Percentiles rank a stretch among this genome's conserved stretches.
Evolutionary conservation across 2,113 vertebrate genomes (phyloP).

Genomic region (Trogon melanurus): DNA sequence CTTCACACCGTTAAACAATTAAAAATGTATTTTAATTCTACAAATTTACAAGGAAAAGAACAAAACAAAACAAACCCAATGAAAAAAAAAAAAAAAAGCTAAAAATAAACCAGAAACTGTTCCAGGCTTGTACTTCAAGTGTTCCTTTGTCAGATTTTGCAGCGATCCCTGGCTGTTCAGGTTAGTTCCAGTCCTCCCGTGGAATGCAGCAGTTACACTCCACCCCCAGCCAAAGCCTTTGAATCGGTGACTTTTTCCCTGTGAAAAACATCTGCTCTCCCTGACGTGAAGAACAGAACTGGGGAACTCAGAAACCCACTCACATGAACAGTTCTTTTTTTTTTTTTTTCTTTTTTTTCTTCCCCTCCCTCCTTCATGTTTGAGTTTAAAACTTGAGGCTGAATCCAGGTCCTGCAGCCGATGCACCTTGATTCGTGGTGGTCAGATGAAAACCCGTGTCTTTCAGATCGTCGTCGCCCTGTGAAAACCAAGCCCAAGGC

Average conservation of each 20-base stretch:
- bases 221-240: slow-evolving; percentile 27
- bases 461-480: slow-evolving; percentile 95
- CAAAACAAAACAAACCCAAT: not conserved
- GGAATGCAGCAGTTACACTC: slow-evolving; percentile 50
- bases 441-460: slow-evolving; percentile 97
- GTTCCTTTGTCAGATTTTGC: slow-evolving; percentile 1
- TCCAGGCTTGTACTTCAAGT: slow-evolving; percentile 33
- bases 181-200: slow-evolving; percentile 34
- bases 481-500: not conserved
- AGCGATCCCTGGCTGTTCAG: slow-evolving; percentile 25
- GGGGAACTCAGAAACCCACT: slow-evolving; percentile 1
- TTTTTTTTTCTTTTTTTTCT: not conserved
- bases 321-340: not conserved
- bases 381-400: slow-evolving; percentile 91
- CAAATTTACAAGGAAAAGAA: slow-evolving; percentile 76
- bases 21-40: slow-evolving; percentile 78
- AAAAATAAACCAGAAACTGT: slow-evolving; percentile 16
- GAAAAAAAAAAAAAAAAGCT: not conserved
- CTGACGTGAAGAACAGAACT: not conserved
- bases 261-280: not conserved
- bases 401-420: slow-evolving; percentile 94
- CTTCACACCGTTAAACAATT: slow-evolving; percentile 50
- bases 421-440: slow-evolving; percentile 93
- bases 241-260: not conserved
- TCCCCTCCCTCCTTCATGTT: accelerated